Percentiles rank a stretch among this genome's conserved stretches.
phyloP scores from a whole-genome alignment of 2,797 vertebrate species.

The Discoglossus pictus region DNA sequence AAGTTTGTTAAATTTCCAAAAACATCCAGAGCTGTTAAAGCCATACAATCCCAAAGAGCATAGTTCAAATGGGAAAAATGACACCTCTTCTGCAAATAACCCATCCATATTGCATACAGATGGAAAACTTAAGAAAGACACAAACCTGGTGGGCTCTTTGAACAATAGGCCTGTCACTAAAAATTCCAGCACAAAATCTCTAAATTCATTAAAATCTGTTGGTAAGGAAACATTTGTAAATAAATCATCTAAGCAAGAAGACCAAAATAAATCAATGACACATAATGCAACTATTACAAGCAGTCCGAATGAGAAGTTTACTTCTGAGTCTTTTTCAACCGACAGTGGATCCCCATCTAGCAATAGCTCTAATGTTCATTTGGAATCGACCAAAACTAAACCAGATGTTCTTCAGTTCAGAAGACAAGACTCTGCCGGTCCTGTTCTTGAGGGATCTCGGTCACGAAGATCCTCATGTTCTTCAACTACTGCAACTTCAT shows the following conservation, averaged over 20 bases:
- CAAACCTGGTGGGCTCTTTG: constrained; percentile 58
- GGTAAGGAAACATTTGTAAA: constrained; percentile 56
- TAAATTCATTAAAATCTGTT: constrained; percentile 60
- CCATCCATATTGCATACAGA: constrained; percentile 58
- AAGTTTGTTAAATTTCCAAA: constrained; percentile 86
- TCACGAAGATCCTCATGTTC: constrained; percentile 78
- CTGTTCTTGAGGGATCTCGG: constrained; percentile 72
- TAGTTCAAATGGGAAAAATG: constrained; percentile 66
- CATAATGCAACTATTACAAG: constrained; percentile 57
- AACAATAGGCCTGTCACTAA: constrained; percentile 60
- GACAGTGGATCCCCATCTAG: constrained; percentile 61
- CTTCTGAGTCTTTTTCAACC: constrained; percentile 55
- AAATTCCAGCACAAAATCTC: constrained; percentile 33
- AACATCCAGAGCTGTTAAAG: constrained; percentile 87
- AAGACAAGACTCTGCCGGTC: constrained; percentile 83
- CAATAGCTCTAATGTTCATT: constrained; percentile 65
- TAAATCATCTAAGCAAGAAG: constrained; percentile 53
- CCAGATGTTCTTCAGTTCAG: constrained; percentile 89
- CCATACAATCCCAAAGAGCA: constrained; percentile 87
- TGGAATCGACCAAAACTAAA: constrained; percentile 69
- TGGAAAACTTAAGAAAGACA: constrained; percentile 54
- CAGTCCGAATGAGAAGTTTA: constrained; percentile 58
- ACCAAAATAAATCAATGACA: constrained; percentile 62
- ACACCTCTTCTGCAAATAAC: constrained; percentile 60
- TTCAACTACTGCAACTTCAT: constrained; percentile 75